Evolutionary conservation across 1,140 invertebrate genomes (phyloP).

Genomic region (Atta texana): DNA sequence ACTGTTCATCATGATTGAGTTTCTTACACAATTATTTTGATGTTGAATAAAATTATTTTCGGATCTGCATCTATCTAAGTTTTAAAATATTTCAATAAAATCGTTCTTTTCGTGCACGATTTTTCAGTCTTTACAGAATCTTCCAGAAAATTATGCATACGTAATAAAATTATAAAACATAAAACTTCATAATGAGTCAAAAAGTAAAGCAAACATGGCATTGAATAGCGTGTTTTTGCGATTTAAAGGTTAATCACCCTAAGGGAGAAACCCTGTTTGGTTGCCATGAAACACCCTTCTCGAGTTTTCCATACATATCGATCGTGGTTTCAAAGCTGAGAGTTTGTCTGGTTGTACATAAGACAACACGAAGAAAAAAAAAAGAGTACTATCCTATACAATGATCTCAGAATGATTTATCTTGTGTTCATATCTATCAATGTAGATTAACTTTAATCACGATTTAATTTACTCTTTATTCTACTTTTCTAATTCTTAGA

Average conservation of each 20-base stretch:
- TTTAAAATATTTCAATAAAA: too few relatives aligned
- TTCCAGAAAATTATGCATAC: neutral
- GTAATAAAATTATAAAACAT: neutral
- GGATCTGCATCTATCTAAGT: too few relatives aligned
- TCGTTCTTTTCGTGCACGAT: too few relatives aligned
- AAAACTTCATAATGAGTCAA: neutral
- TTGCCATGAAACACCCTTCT: constrained; percentile 66
- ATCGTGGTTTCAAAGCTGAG: constrained; percentile 18
- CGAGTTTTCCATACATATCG: constrained; percentile 45
- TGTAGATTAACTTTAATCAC: too few relatives aligned
- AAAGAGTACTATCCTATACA: neutral
- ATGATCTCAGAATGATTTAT: neutral
- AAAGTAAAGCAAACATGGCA: neutral
- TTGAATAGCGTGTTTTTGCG: neutral
- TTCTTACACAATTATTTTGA: too few relatives aligned
- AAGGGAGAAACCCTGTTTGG: constrained; percentile 42
- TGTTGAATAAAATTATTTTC: too few relatives aligned
- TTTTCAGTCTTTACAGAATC: neutral
- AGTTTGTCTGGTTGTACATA: neutral
- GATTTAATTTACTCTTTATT: too few relatives aligned
- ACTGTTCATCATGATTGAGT: too few relatives aligned
- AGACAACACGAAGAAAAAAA: neutral
- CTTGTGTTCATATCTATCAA: too few relatives aligned
- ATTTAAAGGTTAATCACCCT: constrained; percentile 27
- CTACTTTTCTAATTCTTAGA: too few relatives aligned